These are phyloP conservation scores for Macquaria ambigua DNA, from an alignment of 2,113 vertebrate genomes.

Conservation along the genomic window DNA sequence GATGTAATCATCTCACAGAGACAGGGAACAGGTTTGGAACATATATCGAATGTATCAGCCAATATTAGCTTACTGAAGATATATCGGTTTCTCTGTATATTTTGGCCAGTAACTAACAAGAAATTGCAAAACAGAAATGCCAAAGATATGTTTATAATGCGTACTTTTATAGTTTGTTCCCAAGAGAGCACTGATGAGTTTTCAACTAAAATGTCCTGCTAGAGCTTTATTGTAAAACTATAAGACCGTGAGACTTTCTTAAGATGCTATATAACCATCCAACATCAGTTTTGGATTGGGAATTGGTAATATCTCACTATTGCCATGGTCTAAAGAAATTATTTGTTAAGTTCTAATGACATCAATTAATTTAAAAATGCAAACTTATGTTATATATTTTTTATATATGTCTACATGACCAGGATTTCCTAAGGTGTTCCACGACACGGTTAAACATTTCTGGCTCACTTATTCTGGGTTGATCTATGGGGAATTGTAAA, in stretches of 20 bases:
- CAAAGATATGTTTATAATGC: neutral
- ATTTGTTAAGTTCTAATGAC: neutral
- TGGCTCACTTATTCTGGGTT: neutral
- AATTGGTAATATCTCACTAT: neutral
- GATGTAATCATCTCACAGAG: no score
- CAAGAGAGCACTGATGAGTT: neutral
- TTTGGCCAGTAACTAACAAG: neutral
- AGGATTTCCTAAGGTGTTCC: conserved; percentile 9
- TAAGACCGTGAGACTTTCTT: no score
- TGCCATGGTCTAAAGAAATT: neutral
- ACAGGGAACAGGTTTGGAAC: neutral
- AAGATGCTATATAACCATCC: neutral
- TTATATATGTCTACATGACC: neutral
- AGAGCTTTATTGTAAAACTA: no score
- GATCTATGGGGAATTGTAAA: conserved; percentile 21
- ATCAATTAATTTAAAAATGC: conserved; percentile 3
- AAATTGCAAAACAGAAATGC: neutral
- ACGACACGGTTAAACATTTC: conserved; percentile 1
- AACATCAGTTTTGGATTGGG: neutral
- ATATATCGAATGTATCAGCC: neutral
- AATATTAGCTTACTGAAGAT: neutral
- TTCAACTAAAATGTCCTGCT: neutral
- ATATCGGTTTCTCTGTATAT: neutral
- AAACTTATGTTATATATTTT: neutral
- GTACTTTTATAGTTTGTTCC: neutral